A percentile compares a stretch with the other conserved stretches of the same genome.
These are phyloP conservation scores for Plumapathes pennacea DNA, from an alignment of 92 coral and sea anemone species.

Conservation along the genomic window DNA sequence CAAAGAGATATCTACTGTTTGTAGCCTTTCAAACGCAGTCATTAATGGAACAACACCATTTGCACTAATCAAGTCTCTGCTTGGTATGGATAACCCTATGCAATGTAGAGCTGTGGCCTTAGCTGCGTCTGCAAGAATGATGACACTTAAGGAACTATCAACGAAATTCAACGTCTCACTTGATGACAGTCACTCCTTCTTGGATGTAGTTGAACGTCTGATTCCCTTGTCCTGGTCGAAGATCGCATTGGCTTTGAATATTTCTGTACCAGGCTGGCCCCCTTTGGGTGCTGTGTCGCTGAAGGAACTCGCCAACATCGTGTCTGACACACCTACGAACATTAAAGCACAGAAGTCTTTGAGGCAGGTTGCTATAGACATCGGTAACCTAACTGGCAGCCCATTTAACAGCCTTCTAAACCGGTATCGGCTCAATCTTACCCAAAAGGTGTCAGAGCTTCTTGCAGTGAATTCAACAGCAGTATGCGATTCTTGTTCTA, in stretches of 20 bases:
- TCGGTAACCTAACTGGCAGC: constrained; percentile 7
- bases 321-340: constrained; percentile 1
- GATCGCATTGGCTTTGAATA: constrained; percentile 60
- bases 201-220: constrained; percentile 33
- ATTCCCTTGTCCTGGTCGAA: constrained; percentile 53
- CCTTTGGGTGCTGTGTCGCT: constrained; percentile 40
- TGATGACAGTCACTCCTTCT: constrained; percentile 29
- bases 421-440: constrained; percentile 16
- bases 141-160: constrained; percentile 19
- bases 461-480: constrained; percentile 51
- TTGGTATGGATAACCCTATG: constrained; percentile 35
- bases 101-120: constrained; percentile 55
- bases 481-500: constrained; percentile 33
- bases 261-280: constrained; percentile 58
- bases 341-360: constrained; percentile 15
- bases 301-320: constrained; percentile 4
- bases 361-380: constrained; percentile 12
- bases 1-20: constrained; percentile 44
- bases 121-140: constrained; percentile 31
- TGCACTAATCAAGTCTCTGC: constrained; percentile 22
- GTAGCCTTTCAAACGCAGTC: constrained; percentile 11
- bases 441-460: constrained; percentile 16
- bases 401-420: not conserved
- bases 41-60: constrained; percentile 16
- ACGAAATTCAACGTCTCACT: constrained; percentile 40